Evolutionary conservation across 2,888 invertebrate species (phyloP).

Genomic region (Catocala sponsa): DNA sequence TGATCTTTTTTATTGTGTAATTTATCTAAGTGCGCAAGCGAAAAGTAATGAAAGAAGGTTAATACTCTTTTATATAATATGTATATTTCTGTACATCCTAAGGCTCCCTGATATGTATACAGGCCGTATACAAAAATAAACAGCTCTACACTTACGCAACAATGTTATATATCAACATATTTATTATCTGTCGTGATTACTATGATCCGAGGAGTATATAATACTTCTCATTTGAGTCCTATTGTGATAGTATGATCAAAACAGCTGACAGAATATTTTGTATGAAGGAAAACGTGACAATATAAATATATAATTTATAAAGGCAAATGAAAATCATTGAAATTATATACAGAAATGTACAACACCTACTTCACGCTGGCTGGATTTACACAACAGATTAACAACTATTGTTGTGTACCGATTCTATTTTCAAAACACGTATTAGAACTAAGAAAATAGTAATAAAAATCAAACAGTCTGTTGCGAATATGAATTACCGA

Average conservation of each 20-base stretch:
- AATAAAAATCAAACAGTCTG: too few relatives aligned
- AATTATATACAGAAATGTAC: too few relatives aligned
- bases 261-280: not conserved
- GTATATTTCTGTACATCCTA: slow-evolving; percentile 64
- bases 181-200: slow-evolving; percentile 25
- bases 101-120: slow-evolving; percentile 86
- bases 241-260: slow-evolving; percentile 19
- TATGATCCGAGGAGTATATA: slow-evolving; percentile 1
- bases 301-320: too few relatives aligned
- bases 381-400: too few relatives aligned
- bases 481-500: too few relatives aligned
- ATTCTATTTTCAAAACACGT: too few relatives aligned
- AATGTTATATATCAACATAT: slow-evolving; percentile 53
- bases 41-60: slow-evolving; percentile 51
- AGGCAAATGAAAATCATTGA: too few relatives aligned
- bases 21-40: slow-evolving; percentile 29
- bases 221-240: slow-evolving; percentile 16
- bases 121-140: slow-evolving; percentile 85
- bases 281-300: too few relatives aligned
- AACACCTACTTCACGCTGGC: too few relatives aligned
- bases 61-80: slow-evolving; percentile 42
- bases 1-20: too few relatives aligned
- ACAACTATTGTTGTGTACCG: too few relatives aligned
- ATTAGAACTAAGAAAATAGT: too few relatives aligned
- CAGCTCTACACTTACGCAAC: slow-evolving; percentile 76